Evolutionary conservation across 2,797 vertebrate species (phyloP).

Genomic region (Phataginus tetradactyla): DNA sequence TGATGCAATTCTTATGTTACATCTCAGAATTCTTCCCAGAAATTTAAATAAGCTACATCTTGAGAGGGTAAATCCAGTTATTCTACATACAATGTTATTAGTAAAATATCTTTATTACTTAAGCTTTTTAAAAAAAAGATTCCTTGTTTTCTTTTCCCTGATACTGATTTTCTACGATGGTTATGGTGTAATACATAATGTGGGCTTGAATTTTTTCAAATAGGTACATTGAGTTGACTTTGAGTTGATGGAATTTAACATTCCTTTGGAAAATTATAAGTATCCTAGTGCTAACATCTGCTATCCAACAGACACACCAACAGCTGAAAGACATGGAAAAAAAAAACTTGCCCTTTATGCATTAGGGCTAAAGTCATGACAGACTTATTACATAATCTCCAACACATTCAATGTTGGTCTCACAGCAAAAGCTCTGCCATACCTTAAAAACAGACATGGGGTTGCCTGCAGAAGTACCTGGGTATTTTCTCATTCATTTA

Average conservation of each 20-base stretch:
- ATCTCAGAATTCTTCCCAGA: constrained; percentile 70
- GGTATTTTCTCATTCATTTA: not conserved
- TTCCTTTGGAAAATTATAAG: constrained; percentile 24
- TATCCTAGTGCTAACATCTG: not conserved
- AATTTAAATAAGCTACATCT: constrained; percentile 71
- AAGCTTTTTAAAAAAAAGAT: constrained; percentile 49
- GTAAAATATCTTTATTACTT: constrained; percentile 49
- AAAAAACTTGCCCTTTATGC: not conserved
- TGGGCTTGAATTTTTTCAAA: not conserved
- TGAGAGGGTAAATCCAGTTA: constrained; percentile 64
- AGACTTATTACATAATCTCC: not conserved
- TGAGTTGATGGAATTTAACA: constrained; percentile 2
- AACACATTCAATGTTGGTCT: not conserved
- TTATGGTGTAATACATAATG: not conserved
- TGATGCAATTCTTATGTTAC: constrained; percentile 28
- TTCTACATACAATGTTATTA: constrained; percentile 44
- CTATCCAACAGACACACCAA: not conserved
- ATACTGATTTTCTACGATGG: constrained; percentile 62
- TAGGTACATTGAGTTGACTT: not conserved
- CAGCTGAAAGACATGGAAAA: constrained; percentile 11
- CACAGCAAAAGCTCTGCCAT: not conserved
- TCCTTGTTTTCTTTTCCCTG: constrained; percentile 56
- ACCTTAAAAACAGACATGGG: not conserved
- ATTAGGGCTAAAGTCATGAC: not conserved
- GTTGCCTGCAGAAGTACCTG: not conserved